Conservation (phyloP, 2,113 vertebrate species). For the Pollimyrus isidori region DNA sequence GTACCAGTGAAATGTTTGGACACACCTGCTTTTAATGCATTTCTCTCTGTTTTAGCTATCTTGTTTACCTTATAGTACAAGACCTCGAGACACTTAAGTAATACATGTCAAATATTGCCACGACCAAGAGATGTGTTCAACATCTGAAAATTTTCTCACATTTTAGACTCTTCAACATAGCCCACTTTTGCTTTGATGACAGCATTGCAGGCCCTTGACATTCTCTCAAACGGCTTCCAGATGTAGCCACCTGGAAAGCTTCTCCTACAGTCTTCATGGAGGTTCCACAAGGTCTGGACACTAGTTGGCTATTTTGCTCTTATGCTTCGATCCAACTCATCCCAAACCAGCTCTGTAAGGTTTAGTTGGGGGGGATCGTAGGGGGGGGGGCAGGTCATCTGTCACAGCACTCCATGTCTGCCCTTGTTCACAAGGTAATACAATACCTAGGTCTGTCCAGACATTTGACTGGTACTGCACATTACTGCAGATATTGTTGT, state of each 20-base stretch:
- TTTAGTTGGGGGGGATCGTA: not conserved
- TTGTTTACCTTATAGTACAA: not conserved
- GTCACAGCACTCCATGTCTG: not conserved
- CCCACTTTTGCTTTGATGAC: not conserved
- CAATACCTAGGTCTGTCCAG: not conserved
- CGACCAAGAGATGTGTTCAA: not conserved
- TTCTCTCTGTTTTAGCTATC: not conserved
- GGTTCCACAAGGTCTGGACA: not conserved
- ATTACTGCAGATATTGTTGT: not conserved
- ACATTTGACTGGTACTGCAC: not conserved
- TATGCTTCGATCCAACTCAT: not conserved
- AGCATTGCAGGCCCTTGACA: not conserved
- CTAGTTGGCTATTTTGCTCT: not conserved
- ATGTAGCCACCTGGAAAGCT: not conserved
- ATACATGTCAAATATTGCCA: not conserved
- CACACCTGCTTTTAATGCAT: not conserved
- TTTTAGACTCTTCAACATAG: not conserved
- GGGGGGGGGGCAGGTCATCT: not conserved
- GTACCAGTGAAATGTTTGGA: not conserved
- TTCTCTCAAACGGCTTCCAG: not conserved
- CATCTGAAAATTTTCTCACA: not conserved
- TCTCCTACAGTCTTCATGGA: not conserved
- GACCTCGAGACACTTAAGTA: not conserved
- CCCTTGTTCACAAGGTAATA: not conserved
- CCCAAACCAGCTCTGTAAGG: not conserved